Conservation (phyloP, 2,113 vertebrate genomes). For the Cephalopholis sonnerati region DNA sequence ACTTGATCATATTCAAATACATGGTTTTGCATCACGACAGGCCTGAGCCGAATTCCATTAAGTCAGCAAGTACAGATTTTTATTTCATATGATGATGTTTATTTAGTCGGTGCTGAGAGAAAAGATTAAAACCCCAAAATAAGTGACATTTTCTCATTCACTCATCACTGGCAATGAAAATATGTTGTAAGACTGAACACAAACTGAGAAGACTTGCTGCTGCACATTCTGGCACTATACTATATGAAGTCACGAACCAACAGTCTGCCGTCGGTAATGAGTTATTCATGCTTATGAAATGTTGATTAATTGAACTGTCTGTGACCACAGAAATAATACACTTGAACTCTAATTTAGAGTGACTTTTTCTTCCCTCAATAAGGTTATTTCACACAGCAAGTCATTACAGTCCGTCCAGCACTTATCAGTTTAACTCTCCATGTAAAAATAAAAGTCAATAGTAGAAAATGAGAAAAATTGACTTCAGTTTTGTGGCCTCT, state of each 20-base stretch:
- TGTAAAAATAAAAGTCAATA: constrained; percentile 33
- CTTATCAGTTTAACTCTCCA: constrained; percentile 12
- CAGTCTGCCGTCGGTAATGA: constrained; percentile 39
- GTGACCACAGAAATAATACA: constrained; percentile 32
- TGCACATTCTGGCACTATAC: neutral
- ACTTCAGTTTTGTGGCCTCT: neutral
- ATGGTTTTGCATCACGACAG: constrained; percentile 18
- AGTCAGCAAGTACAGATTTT: constrained; percentile 13
- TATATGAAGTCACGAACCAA: constrained; percentile 29
- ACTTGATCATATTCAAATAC: constrained; percentile 51
- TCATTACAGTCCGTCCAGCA: constrained; percentile 14
- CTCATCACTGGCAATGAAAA: neutral
- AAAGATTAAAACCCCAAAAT: neutral
- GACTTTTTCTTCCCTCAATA: constrained; percentile 40
- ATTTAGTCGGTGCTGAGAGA: neutral
- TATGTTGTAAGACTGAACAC: neutral
- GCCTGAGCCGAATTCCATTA: constrained; percentile 25
- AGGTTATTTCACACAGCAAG: constrained; percentile 39
- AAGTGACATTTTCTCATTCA: constrained; percentile 8
- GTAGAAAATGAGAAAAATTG: constrained; percentile 20
- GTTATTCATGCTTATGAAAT: constrained; percentile 61
- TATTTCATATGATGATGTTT: constrained; percentile 26
- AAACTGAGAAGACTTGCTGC: neutral
- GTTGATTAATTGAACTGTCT: constrained; percentile 66
- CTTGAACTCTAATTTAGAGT: constrained; percentile 43